These are phyloP conservation scores for Sinella curviseta DNA, from an alignment of 1,140 invertebrate species.

Conservation along the genomic window DNA sequence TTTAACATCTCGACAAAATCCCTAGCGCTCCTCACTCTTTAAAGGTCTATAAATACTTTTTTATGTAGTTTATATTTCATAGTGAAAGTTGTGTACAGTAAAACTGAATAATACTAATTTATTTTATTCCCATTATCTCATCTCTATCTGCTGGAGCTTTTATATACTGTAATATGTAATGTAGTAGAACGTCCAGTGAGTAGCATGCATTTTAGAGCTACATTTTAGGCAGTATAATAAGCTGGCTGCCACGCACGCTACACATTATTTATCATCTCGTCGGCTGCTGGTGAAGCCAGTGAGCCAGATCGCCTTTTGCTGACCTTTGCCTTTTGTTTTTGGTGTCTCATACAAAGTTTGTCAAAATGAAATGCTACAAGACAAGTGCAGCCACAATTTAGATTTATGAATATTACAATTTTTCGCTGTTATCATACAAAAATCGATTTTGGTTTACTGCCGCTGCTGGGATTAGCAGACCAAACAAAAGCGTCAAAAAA, in stretches of 20 bases:
- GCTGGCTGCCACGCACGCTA: no score
- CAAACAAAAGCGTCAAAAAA: no score
- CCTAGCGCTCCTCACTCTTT: neutral
- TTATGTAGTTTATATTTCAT: neutral
- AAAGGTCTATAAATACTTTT: neutral
- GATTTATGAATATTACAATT: neutral
- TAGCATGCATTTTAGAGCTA: no score
- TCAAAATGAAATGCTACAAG: neutral
- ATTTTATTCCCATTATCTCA: neutral
- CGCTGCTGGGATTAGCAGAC: no score
- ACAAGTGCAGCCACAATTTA: neutral
- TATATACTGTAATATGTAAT: neutral
- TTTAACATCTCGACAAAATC: neutral
- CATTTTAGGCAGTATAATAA: no score
- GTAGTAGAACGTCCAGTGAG: no score
- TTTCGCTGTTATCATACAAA: neutral
- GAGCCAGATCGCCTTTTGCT: slow-evolving; percentile 3
- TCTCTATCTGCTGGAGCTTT: neutral
- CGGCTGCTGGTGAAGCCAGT: neutral
- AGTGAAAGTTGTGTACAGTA: neutral
- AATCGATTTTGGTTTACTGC: neutral
- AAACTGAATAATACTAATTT: neutral
- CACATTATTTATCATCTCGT: neutral
- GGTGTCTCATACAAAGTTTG: neutral
- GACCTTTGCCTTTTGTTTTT: slow-evolving; percentile 23